Evolutionary conservation across 1,140 invertebrate species (phyloP).

Genomic region (Lethrus apterus): DNA sequence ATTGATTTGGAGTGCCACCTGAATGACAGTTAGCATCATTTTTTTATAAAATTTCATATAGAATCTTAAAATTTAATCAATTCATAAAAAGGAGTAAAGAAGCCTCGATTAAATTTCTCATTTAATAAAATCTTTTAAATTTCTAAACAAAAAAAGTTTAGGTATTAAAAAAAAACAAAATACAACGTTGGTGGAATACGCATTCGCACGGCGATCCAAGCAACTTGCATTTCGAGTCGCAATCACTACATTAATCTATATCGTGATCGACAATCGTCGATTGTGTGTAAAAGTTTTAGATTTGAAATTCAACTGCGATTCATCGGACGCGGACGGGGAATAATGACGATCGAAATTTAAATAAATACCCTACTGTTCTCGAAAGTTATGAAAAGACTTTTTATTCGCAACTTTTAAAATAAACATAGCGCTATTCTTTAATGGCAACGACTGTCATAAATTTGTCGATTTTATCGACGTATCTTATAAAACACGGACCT

Average conservation of each 20-base stretch:
- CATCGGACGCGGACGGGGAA: slow-evolving; percentile 10
- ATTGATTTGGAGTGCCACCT: not conserved
- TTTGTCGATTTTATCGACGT: too few species aligned
- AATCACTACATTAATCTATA: slow-evolving; percentile 17
- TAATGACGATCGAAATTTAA: slow-evolving; percentile 11
- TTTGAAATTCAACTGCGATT: slow-evolving; percentile 9
- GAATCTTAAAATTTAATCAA: not conserved
- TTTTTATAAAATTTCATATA: not conserved
- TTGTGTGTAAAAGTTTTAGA: slow-evolving; percentile 13
- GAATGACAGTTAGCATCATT: not conserved
- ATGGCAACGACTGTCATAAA: too few species aligned
- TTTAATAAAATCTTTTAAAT: not conserved
- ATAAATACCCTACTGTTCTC: not conserved
- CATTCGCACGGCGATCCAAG: not conserved
- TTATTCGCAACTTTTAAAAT: not conserved
- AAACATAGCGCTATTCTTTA: too few species aligned
- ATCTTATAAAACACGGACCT: too few species aligned
- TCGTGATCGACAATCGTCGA: slow-evolving; percentile 18
- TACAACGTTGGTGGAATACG: slow-evolving; percentile 5
- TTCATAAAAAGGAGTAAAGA: not conserved
- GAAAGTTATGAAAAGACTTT: not conserved
- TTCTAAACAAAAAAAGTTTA: not conserved
- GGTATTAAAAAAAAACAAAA: not conserved
- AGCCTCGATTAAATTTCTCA: not conserved
- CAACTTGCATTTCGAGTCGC: slow-evolving; percentile 11